phyloP scores from a whole-genome alignment of 2,888 invertebrate species.

The Stenolophus ochropezus region DNA sequence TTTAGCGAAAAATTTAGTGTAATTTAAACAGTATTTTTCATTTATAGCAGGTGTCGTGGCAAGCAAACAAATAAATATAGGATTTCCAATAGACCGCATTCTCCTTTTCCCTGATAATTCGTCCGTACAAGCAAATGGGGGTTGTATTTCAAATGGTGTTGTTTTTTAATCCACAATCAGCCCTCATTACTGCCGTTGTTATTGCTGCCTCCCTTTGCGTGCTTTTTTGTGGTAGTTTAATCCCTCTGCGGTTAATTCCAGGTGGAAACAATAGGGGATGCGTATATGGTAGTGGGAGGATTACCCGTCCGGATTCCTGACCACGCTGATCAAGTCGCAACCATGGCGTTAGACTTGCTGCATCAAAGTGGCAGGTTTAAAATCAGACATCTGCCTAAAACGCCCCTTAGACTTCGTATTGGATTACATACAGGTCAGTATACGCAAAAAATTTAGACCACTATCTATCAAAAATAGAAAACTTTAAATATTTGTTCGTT shows the following conservation, averaged over 20 bases:
- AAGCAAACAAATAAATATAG: too few species aligned
- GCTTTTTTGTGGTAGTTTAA: background rate
- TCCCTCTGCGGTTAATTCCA: background rate
- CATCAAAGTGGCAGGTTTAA: conserved; percentile 93
- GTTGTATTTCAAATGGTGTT: background rate
- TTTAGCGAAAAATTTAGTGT: too few species aligned
- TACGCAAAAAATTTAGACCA: too few species aligned
- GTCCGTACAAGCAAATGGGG: background rate
- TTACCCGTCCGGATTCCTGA: conserved; percentile 85
- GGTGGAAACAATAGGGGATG: conserved; percentile 96
- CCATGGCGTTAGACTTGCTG: conserved; percentile 93
- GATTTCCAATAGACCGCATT: too few species aligned
- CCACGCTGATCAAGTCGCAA: conserved; percentile 92
- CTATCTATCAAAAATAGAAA: too few species aligned
- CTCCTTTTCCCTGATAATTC: too few species aligned
- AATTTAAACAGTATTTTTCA: too few species aligned
- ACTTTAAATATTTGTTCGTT: too few species aligned
- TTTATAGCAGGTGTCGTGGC: too few species aligned
- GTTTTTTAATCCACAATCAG: conserved; percentile 9
- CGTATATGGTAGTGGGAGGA: conserved; percentile 96
- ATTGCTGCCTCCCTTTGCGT: background rate
- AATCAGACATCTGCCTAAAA: conserved; percentile 89
- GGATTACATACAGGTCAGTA: conserved; percentile 87
- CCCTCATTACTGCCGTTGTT: background rate
- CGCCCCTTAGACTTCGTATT: conserved; percentile 88